phyloP scores from a whole-genome alignment of 2,888 invertebrate species.

The Pseudococcus jackbeardsleyi region DNA sequence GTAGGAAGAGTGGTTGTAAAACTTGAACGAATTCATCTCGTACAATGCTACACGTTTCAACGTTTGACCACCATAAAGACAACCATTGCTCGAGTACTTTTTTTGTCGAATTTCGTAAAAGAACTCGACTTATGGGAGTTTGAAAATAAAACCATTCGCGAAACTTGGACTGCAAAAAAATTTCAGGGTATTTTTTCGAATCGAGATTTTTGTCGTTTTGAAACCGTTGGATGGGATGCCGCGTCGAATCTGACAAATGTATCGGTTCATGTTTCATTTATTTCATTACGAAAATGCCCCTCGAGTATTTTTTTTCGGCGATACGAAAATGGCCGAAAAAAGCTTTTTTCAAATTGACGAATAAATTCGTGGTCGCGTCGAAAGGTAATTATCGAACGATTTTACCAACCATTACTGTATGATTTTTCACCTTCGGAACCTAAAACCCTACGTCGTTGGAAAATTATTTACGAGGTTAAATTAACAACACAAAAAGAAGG shows the following conservation, averaged over 20 bases:
- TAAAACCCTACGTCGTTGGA: not conserved
- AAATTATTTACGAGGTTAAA: conserved; percentile 38
- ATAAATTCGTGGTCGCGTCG: not conserved
- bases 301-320: not conserved
- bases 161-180: not conserved
- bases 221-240: not conserved
- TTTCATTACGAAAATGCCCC: not conserved
- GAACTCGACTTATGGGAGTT: conserved; percentile 1
- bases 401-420: not conserved
- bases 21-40: conserved; percentile 49
- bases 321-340: not conserved
- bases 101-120: conserved; percentile 26
- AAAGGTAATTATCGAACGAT: not conserved
- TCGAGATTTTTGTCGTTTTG: not conserved
- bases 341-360: not conserved
- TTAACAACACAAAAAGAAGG: not conserved
- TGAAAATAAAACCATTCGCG: not conserved
- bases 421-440: not conserved
- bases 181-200: not conserved
- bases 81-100: conserved; percentile 6
- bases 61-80: conserved; percentile 42
- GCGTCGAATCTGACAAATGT: not conserved
- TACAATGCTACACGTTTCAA: conserved; percentile 43
- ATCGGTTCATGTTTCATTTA: conserved; percentile 11
- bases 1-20: conserved; percentile 23